A percentile compares a stretch with the other conserved stretches of the same genome.
Evolutionary conservation across 2,113 vertebrate genomes (phyloP).

Genomic region (Microtus montanus): DNA sequence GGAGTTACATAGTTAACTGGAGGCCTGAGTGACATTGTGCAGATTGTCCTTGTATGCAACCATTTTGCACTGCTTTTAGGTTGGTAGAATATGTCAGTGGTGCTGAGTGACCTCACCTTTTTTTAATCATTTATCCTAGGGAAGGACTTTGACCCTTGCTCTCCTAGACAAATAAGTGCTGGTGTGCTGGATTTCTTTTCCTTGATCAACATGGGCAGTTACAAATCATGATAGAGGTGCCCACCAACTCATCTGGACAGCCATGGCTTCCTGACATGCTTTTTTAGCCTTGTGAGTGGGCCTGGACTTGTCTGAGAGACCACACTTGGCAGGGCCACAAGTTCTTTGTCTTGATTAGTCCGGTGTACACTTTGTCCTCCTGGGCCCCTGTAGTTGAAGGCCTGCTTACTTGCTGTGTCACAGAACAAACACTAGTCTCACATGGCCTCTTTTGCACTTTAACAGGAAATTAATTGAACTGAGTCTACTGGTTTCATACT

Average conservation of each 20-base stretch:
- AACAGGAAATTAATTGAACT: conserved; percentile 7
- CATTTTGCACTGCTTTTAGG: neutral
- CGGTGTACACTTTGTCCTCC: rapidly evolving
- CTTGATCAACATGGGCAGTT: rapidly evolving
- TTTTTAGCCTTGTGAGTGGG: neutral
- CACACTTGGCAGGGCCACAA: neutral
- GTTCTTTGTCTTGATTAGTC: neutral
- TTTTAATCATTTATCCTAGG: neutral
- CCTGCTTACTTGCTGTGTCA: neutral
- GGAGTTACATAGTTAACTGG: conserved; percentile 46
- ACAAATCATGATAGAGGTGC: no score
- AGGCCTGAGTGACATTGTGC: conserved; percentile 9
- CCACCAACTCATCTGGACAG: neutral
- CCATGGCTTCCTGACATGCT: neutral
- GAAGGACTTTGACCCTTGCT: neutral
- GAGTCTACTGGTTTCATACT: neutral
- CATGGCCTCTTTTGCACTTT: conserved; percentile 28
- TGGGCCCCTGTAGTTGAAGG: neutral
- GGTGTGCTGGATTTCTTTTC: neutral
- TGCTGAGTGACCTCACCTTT: neutral
- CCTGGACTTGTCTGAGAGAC: neutral
- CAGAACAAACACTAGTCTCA: neutral
- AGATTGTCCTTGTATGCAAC: conserved; percentile 44
- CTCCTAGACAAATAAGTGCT: neutral
- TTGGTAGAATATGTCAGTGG: neutral